Base-by-base conservation (phyloP, 2,888 invertebrate species). In the Cephus rjabovi region DNA sequence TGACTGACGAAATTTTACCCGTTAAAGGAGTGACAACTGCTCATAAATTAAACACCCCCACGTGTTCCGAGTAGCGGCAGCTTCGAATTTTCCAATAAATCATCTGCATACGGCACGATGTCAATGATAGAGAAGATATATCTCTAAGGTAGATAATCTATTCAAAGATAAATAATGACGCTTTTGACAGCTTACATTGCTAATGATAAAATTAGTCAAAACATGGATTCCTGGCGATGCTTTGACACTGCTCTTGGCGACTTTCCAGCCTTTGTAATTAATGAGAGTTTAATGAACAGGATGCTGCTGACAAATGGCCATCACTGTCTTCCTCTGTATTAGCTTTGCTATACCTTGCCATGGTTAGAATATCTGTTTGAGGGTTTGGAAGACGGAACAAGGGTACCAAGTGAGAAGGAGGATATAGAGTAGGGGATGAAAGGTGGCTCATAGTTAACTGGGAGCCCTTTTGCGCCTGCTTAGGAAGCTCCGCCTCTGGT, bases 401-500 rank as follows among this genome's bases (percentile, higher is more conserved):
- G 73, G 69, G 75, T 15, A 71, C n/a, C 77, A 33, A 75, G 12
- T 12, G 56, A 33, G n/a, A 40, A 74, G 74, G 34, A 73, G 68
- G 31, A 69, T 31, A 34, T n/a, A 34, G 35, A 31, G 69, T 74
- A 56, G 68, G 37, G 37, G 73, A 74, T 73, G 68, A 15, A 75
- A 33, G 68, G 37, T 37, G 75, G 30, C 33, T 75, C 23, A 56
- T 56, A 9, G 23, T 23, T 56, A 56, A 56, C 56, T 6, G 6
- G 56, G 9, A 56, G 56, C 9, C 56, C 56, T 34, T 31, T 73
- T 40, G 76, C 73, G 76, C 76, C 76, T 73, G 76, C 56, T 34
- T 40, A n/a, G 37, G 33, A 79, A 77, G 80, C 79, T 81, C 79
- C 80, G 77, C 79, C 80, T 73, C 56, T 34, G 74, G 75, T 75